These are phyloP conservation scores for Dolichotis patagonum DNA, from an alignment of 2,113 vertebrate genomes.

Conservation along the genomic window DNA sequence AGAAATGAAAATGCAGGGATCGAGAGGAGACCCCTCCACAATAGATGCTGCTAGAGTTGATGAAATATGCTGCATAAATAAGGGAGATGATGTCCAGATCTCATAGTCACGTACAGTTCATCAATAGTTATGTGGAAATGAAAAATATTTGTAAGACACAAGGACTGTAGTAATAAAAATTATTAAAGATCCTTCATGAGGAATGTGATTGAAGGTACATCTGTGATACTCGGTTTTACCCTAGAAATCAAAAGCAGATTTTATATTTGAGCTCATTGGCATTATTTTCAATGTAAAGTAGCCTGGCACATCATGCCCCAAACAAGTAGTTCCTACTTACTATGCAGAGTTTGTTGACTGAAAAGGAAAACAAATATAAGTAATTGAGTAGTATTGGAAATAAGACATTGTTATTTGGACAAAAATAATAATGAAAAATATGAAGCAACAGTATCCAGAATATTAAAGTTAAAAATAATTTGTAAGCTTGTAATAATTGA, in stretches of 20 bases:
- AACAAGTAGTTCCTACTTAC: neutral
- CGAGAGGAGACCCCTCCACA: neutral
- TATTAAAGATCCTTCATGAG: neutral
- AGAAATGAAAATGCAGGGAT: neutral
- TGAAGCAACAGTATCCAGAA: neutral
- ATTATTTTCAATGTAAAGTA: neutral
- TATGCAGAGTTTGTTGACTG: neutral
- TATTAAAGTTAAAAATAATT: neutral
- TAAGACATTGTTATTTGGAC: neutral
- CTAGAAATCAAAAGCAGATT: neutral
- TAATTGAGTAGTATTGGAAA: neutral
- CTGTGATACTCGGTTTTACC: neutral
- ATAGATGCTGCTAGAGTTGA: neutral
- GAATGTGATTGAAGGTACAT: neutral
- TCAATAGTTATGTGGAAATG: neutral
- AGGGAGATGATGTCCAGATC: neutral
- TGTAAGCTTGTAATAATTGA: neutral
- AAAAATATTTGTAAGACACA: neutral
- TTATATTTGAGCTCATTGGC: neutral
- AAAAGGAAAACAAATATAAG: neutral
- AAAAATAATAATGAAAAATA: neutral
- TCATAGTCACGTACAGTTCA: neutral
- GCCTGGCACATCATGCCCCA: neutral
- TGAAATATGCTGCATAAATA: neutral
- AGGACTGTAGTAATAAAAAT: neutral